Base-by-base conservation (phyloP, 2,888 invertebrate genomes). In the Morpho achilles region DNA sequence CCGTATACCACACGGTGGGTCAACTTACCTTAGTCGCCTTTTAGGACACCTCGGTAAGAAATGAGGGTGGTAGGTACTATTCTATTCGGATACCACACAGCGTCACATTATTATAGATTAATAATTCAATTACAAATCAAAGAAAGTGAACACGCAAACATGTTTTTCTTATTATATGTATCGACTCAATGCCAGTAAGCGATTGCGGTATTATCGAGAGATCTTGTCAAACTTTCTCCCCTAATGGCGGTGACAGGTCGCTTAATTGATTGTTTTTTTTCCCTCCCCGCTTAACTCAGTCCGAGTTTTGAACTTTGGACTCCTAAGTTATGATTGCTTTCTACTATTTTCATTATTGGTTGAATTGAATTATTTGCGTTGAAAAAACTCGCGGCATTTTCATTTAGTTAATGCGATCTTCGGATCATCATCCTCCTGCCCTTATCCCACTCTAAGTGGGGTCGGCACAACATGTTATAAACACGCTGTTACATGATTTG, bases 241-340 rank as follows among this genome's bases (percentile, higher is more conserved):
- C 75, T 73, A 74, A 84, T 87, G 88, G 69, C 67, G 67, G 62
- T 86, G 89, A 87, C 89, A 89, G 87, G 75, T 84, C 77, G 67
- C 70, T 79, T 88, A 87, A 88, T 89, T 88, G 87, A 82, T 86
- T 82, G 79, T 81, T 84, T 86, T 83, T 82, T 75, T 79, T 74
- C 71, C 62, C 52, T 66, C 66, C 63, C 69, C 67, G 50, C 56
- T 55, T 50, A 74, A 64, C 72, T 68, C 73, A 71, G 67, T 32
- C 32, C 32, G 73, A 75, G 73, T 77, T 82, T 77, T 76, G 45
- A 58, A 61, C 46, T 59, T 53, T 16, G 16, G 32, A 58, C 56
- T 48, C 53, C 48, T 16, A 59, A 64, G 57, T 61, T 64, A 62
- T 62, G 58, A 58, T 62, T 60, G 60, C 58, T 47, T 59, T 51